These are phyloP conservation scores for Alca torda DNA, from an alignment of 2,797 vertebrate genomes.

Conservation along the genomic window DNA sequence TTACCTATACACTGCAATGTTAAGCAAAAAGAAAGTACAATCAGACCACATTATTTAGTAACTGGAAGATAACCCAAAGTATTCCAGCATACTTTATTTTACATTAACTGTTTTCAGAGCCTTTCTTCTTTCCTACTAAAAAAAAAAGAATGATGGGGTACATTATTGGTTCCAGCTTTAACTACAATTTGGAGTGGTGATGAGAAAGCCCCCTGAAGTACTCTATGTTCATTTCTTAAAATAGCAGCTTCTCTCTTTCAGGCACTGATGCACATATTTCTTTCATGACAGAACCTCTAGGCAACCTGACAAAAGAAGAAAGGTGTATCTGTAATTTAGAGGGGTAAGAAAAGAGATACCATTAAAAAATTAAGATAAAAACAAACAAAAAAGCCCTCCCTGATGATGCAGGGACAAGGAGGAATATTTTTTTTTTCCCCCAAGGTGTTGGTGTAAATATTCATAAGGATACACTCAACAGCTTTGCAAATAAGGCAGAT, in stretches of 20 bases:
- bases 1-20: not conserved
- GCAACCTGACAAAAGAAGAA: not conserved
- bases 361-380: not conserved
- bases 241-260: not conserved
- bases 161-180: not conserved
- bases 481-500: not conserved
- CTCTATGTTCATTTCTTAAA: not conserved
- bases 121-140: not conserved
- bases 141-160: not conserved
- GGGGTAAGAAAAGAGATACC: not conserved
- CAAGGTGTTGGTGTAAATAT: not conserved
- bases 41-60: not conserved
- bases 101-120: not conserved
- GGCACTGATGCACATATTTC: not conserved
- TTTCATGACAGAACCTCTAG: not conserved
- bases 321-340: not conserved
- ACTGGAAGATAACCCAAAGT: not conserved
- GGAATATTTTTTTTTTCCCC: not conserved
- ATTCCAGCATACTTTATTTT: not conserved
- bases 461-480: not conserved
- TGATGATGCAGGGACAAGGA: not conserved
- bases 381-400: not conserved
- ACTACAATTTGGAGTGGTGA: not conserved
- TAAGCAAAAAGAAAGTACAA: not conserved
- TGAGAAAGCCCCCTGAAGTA: not conserved